Evolutionary conservation across 2,113 vertebrate genomes (phyloP).

Genomic region (Macaca mulatta): DNA sequence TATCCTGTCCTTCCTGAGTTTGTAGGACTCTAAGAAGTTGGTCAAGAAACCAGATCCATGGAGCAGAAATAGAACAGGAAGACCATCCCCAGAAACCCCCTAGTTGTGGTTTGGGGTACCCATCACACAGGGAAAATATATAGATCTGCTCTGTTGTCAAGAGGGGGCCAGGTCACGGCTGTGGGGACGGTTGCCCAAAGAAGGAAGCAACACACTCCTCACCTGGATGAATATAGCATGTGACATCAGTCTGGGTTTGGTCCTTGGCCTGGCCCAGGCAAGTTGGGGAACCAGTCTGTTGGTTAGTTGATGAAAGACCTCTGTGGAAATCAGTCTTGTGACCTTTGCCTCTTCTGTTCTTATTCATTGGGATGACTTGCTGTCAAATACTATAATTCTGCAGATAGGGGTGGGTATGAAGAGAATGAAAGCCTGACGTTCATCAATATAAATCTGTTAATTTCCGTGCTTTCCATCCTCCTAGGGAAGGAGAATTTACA

Average conservation of each 20-base stretch:
- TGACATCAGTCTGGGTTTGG: not conserved
- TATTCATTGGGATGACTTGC: not conserved
- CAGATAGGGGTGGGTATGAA: accelerated
- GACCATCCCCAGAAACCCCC: not conserved
- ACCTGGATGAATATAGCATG: accelerated
- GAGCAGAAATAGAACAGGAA: not conserved
- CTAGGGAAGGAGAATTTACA: conserved; percentile 87
- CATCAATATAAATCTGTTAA: accelerated
- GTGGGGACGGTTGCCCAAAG: not conserved
- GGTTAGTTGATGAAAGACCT: accelerated
- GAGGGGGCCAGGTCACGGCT: accelerated
- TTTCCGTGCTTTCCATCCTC: not conserved
- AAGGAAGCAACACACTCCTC: accelerated
- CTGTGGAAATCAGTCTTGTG: not conserved
- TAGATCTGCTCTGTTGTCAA: too few relatives aligned
- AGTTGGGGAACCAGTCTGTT: accelerated
- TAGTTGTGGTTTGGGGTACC: not conserved
- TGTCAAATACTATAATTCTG: accelerated
- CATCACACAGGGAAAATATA: accelerated
- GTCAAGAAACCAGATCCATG: not conserved
- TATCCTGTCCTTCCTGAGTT: not conserved
- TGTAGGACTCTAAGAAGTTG: not conserved
- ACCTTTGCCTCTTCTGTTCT: not conserved
- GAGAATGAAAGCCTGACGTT: accelerated
- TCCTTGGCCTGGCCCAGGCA: accelerated